Evolutionary conservation across 2,113 vertebrate species (phyloP).

Genomic region (Sebastes schlegelii): DNA sequence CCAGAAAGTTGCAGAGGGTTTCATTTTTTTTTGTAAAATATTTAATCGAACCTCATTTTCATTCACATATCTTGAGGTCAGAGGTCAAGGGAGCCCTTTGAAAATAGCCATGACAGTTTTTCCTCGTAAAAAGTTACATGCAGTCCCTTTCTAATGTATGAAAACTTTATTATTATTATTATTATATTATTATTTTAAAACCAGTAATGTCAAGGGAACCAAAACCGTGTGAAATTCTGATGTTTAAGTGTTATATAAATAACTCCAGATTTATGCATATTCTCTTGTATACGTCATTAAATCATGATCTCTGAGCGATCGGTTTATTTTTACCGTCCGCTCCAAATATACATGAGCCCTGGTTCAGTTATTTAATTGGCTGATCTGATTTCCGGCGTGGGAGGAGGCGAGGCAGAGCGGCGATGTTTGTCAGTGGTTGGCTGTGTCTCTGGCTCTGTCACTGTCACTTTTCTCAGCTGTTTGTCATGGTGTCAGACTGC

Average conservation of each 20-base stretch:
- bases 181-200: background rate
- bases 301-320: constrained; percentile 21
- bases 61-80: no score
- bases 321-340: constrained; percentile 68
- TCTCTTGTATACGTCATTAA: constrained; percentile 15
- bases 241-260: background rate
- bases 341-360: constrained; percentile 61
- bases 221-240: background rate
- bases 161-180: background rate
- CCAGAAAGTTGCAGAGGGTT: no score
- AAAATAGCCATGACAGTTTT: no score
- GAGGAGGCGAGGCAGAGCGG: background rate
- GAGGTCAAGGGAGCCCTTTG: no score
- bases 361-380: constrained; percentile 62
- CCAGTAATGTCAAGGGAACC: background rate
- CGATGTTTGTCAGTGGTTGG: constrained; percentile 24
- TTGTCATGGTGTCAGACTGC: constrained; percentile 24
- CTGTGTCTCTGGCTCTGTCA: constrained; percentile 34
- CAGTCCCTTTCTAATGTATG: background rate
- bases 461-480: constrained; percentile 47
- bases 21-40: no score
- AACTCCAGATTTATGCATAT: background rate
- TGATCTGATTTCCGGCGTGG: constrained; percentile 57
- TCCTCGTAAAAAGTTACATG: no score
- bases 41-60: no score